Percentiles rank a stretch among this genome's conserved stretches.
phyloP scores from a whole-genome alignment of 2,797 vertebrate species.

The Chelmon rostratus region DNA sequence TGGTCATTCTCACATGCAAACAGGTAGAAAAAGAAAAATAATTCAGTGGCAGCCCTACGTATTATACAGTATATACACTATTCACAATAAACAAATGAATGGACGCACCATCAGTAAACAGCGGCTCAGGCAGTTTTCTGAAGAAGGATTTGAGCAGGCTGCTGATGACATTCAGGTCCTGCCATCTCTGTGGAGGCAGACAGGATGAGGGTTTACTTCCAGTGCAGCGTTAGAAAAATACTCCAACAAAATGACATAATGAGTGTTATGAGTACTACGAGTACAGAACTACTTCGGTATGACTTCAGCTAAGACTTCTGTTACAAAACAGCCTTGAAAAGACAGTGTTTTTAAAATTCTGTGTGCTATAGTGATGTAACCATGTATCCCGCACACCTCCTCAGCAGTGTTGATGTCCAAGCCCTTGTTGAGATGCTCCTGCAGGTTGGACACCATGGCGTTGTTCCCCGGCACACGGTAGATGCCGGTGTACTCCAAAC shows the following conservation, averaged over 20 bases:
- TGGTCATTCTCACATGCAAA: neutral
- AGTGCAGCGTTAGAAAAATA: neutral
- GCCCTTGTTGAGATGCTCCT: slow-evolving; percentile 97
- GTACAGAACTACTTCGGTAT: neutral
- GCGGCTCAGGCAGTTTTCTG: slow-evolving; percentile 94
- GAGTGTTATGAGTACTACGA: no score
- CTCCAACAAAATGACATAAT: neutral
- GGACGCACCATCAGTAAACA: slow-evolving; percentile 94
- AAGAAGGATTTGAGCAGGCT: slow-evolving; percentile 97
- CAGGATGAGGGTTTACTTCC: neutral
- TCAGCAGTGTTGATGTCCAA: slow-evolving; percentile 94
- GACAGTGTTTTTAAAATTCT: neutral
- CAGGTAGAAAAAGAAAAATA: neutral
- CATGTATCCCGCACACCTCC: slow-evolving; percentile 84
- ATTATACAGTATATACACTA: neutral
- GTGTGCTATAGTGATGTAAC: neutral
- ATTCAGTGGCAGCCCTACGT: neutral
- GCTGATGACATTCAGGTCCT: slow-evolving; percentile 97
- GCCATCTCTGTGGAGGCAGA: slow-evolving; percentile 89
- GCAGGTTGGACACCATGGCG: slow-evolving; percentile 94
- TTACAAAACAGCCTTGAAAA: neutral
- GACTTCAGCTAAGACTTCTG: neutral
- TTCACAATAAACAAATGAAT: neutral
- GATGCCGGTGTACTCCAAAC: slow-evolving; percentile 96
- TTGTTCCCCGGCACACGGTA: slow-evolving; percentile 98